These are phyloP conservation scores for Gambusia affinis DNA, from an alignment of 2,113 vertebrate species.

Conservation along the genomic window DNA sequence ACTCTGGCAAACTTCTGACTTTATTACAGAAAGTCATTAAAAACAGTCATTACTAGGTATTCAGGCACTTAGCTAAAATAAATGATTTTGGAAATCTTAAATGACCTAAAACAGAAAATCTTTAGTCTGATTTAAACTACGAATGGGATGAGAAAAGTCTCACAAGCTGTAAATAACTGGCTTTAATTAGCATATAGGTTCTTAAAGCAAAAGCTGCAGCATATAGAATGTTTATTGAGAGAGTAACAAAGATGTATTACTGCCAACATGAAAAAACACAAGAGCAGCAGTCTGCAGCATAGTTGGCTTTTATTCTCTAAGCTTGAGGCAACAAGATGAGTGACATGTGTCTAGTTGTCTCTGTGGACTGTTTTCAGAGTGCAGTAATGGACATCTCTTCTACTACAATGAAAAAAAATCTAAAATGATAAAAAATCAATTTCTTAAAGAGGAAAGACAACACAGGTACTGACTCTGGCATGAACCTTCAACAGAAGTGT, in stretches of 20 bases:
- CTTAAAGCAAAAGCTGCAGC: neutral
- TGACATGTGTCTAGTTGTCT: slow-evolving; percentile 12
- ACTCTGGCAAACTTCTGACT: too few species aligned
- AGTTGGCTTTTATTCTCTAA: slow-evolving; percentile 11
- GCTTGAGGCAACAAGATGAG: slow-evolving; percentile 15
- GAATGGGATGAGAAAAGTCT: too few species aligned
- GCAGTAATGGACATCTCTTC: slow-evolving; percentile 19
- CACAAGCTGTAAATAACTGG: too few species aligned
- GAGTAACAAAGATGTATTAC: slow-evolving; percentile 18
- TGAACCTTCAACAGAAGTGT: neutral
- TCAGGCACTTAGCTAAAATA: too few species aligned
- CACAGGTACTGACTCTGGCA: neutral
- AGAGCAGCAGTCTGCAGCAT: neutral
- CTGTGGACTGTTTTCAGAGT: neutral
- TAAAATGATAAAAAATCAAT: slow-evolving; percentile 30
- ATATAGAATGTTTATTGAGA: neutral
- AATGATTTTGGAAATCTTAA: too few species aligned
- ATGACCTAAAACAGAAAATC: too few species aligned
- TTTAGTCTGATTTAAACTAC: too few species aligned
- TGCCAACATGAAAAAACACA: neutral
- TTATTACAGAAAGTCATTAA: too few species aligned
- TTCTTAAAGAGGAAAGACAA: slow-evolving; percentile 7
- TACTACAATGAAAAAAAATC: neutral
- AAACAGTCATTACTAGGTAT: too few species aligned
- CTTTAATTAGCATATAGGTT: neutral